Base-by-base conservation (phyloP, 2,888 invertebrate genomes). In the Coecobrya sp. region DNA sequence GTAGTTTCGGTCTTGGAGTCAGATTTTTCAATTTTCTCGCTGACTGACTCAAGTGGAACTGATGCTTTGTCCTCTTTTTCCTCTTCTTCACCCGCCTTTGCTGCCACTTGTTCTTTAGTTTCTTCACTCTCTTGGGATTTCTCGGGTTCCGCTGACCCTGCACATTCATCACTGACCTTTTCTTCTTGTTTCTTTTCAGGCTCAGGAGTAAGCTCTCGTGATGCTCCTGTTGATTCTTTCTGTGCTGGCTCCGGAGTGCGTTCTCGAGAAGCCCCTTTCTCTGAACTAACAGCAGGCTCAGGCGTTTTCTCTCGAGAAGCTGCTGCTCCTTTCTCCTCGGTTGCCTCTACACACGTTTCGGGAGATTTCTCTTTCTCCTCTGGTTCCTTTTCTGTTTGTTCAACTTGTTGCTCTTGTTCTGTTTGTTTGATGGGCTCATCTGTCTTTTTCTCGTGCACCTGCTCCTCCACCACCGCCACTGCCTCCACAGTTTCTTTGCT, bases 161-260 rank as follows among this genome's bases (percentile, higher is more conserved):
- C 55, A 73, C 59, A 22, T 36, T 73, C 36, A 36, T 30, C 76
- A n/a, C n/a, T 73, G 65, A 86, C 55, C 59, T 73, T 36, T 73
- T 73, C 73, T 13, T 49, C 81, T 49, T 76, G 16, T 45, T 52
- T 27, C 19, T 84, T 62, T 62, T 84, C 82, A 0, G 88, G 81
- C 16, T 87, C 62, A 8, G 87, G 76, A 25, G 73, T 45, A 22
- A 36, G 36, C 49, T 87, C 87, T 62, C 79, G 76, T 79, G 87
- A 76, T 3, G 25, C 76, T 59, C 3, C 62, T 16, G 22, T 45
- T 19, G 52, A 22, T 2, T 62, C 3, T 52, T 49, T 45, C 16
- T 70, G 27, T 19, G 42, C 52, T 30, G 76, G 73, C 22, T 82
- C 89, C n/a, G 90, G 90, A 65, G 85, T 79, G 76, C 86, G 79